Evolutionary conservation across 2,888 invertebrate species (phyloP).

Genomic region (Cotesia congregata): DNA sequence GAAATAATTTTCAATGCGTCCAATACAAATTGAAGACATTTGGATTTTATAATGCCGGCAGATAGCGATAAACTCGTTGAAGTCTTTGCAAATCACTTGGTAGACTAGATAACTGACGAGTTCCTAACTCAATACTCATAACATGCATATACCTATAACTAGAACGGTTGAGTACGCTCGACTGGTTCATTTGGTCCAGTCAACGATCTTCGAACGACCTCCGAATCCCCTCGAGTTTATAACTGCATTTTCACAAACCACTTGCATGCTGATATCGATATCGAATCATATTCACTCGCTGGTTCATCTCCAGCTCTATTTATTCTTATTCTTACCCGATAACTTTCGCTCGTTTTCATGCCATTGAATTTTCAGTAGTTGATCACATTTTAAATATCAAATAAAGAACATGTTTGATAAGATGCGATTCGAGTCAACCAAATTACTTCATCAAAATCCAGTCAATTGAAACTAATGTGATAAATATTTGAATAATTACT

Average conservation of each 20-base stretch:
- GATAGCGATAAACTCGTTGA: background rate
- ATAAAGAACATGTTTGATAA: too few relatives aligned
- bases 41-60: too few relatives aligned
- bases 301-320: background rate
- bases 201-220: constrained; percentile 6
- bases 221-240: constrained; percentile 13
- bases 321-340: background rate
- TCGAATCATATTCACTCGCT: background rate
- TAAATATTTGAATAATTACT: too few relatives aligned
- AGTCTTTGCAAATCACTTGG: constrained; percentile 19
- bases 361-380: background rate
- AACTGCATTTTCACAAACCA: constrained; percentile 8
- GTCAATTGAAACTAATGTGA: too few relatives aligned
- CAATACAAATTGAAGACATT: too few relatives aligned
- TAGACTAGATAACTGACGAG: background rate
- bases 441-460: too few relatives aligned
- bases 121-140: constrained; percentile 9
- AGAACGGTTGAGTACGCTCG: constrained; percentile 51
- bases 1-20: too few relatives aligned
- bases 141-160: constrained; percentile 34
- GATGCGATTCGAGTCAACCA: too few relatives aligned
- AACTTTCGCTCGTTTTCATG: background rate
- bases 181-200: constrained; percentile 53
- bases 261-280: background rate
- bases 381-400: too few relatives aligned